These are phyloP conservation scores for Pammene aurita DNA, from an alignment of 2,888 invertebrate species.

Conservation along the genomic window DNA sequence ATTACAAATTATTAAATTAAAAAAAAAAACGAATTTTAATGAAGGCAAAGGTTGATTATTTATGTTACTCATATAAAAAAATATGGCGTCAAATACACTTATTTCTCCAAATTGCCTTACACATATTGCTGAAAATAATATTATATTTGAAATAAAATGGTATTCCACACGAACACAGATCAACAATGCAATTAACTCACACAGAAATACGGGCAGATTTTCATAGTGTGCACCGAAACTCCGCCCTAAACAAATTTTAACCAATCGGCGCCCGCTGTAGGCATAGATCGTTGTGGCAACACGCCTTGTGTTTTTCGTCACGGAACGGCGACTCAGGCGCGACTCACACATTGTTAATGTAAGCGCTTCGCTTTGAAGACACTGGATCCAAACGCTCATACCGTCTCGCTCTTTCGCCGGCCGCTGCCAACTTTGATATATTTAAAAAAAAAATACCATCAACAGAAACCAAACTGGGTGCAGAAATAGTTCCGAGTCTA, in stretches of 20 bases:
- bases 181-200: slow-evolving; percentile 81
- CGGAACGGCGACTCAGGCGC: slow-evolving; percentile 82
- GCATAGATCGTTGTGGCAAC: slow-evolving; percentile 80
- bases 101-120: slow-evolving; percentile 9
- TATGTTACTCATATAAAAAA: too few relatives aligned
- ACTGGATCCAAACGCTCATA: slow-evolving; percentile 71
- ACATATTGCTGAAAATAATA: slow-evolving; percentile 63
- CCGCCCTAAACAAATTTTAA: slow-evolving; percentile 77
- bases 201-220: slow-evolving; percentile 62
- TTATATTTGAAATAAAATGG: slow-evolving; percentile 63
- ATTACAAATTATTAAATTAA: too few relatives aligned
- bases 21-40: too few relatives aligned
- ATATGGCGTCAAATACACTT: neutral
- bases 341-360: slow-evolving; percentile 82
- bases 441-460: neutral
- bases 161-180: slow-evolving; percentile 71
- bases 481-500: slow-evolving; percentile 1
- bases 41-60: too few relatives aligned
- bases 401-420: slow-evolving; percentile 72
- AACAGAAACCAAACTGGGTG: neutral
- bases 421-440: slow-evolving; percentile 32
- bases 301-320: slow-evolving; percentile 82
- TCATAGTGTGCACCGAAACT: slow-evolving; percentile 74
- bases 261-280: slow-evolving; percentile 71
- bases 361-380: slow-evolving; percentile 77